Evolutionary conservation across 53 echinoderm and acorn worm genomes (phyloP).

Genomic region (Holothuria leucospilota): DNA sequence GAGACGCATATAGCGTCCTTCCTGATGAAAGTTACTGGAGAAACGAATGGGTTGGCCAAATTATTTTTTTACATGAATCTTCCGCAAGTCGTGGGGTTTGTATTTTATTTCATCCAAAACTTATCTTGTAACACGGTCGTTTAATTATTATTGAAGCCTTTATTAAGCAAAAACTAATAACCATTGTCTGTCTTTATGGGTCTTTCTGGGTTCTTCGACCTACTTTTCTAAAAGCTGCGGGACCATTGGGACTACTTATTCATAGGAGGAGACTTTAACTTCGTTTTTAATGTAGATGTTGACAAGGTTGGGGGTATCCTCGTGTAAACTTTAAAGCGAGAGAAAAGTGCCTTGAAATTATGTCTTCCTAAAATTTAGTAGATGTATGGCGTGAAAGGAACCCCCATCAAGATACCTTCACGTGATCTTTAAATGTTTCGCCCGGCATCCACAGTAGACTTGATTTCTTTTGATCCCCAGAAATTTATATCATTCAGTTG

Average conservation of each 20-base stretch:
- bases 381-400: slow-evolving; percentile 34
- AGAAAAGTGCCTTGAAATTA: background rate
- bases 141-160: background rate
- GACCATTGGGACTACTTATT: slow-evolving; percentile 5
- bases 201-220: background rate
- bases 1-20: too few species aligned
- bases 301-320: slow-evolving; percentile 20
- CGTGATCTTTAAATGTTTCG: slow-evolving; percentile 1
- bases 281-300: slow-evolving; percentile 16
- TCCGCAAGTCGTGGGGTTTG: too few species aligned
- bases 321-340: background rate
- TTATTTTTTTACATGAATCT: too few species aligned
- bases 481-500: slow-evolving; percentile 11
- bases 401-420: slow-evolving; percentile 11
- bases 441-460: background rate
- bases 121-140: too few species aligned
- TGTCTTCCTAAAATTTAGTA: background rate
- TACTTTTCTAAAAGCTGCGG: background rate
- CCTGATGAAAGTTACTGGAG: too few species aligned
- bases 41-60: too few species aligned
- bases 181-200: background rate
- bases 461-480: slow-evolving; percentile 30
- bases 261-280: slow-evolving; percentile 21
- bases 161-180: background rate
- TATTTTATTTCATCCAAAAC: too few species aligned